Base-by-base conservation (phyloP, 2,113 vertebrate genomes). In the Microtus richardsoni region DNA sequence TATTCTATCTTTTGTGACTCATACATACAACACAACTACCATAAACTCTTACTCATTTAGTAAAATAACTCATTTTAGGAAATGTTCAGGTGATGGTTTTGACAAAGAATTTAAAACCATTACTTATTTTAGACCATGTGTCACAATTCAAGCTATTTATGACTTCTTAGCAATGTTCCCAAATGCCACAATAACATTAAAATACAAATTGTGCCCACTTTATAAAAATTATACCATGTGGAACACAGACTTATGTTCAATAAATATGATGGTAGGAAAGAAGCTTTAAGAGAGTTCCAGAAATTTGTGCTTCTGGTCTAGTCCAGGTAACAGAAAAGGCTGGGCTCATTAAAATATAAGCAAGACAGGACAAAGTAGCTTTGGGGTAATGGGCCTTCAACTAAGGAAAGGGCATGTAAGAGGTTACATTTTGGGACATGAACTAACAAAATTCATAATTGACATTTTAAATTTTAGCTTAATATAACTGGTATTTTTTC, bases 131-230 rank as follows among this genome's bases (percentile, higher is more conserved):
- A 74, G 47, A 80, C n/a, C 73, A 91, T 8, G 4, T 28, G 66
- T 39, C 14, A 66, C 52, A 19, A 75, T 64, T 82, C 10, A 85
- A 87, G 62, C 85, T 89, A 93, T 82, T 91, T 83, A 64, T 19
- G 12, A 28, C 10, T 70, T 85, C 47, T 41, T 82, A 91, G 88
- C 84, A 92, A 90, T 2, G 13, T 88, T 44, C 88, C 64, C 39
- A 54, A 82, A 94, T 89, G n/a, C 70, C n/a, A 64, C 30, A 66
- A 26, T 95, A 91, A 84, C 41, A 80, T 90, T 71, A 70, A 91
- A 94, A 58, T 73, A 77, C 9, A 91, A 49, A 88, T 79, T 79
- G 78, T 17, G 13, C 7, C 66, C 84, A 58, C 19, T 86, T 94
- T 86, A 78, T 78, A 88, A 83, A 94, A 79, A n/a, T 52, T 66